Base-by-base conservation (phyloP, 2,113 vertebrate species). In the Donacobius atricapilla region DNA sequence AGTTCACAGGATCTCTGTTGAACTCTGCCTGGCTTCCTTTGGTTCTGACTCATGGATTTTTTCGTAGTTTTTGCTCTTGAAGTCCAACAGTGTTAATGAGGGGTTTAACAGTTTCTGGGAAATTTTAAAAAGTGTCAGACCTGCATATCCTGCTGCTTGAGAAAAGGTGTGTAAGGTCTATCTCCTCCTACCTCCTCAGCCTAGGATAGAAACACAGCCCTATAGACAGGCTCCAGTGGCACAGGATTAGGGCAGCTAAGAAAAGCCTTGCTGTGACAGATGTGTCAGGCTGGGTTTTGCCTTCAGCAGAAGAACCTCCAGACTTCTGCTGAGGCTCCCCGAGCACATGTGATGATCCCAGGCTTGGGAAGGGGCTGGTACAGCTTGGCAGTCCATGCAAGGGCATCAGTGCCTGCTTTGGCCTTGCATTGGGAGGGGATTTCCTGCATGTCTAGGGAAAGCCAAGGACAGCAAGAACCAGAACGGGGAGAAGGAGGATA, bases 391-490 rank as follows among this genome's bases (percentile, higher is more conserved):
- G 8, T 18, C 16, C 17, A 5, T 24, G 39, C n/a, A 28, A 44
- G 30, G 27, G 12, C 5, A 4, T 31, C 37, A 57, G 42, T 5
- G 1, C 48, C 37, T 3, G 1, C 27, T 39, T 2, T 16, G 48
- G 48, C 53, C 33, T 63, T 63, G 20, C 9, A 89, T 10, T 0
- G 0, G 15, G 20, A 30, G 9, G 13, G 4, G 21, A 1, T 14
- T 17, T 79, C 10, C 14, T 60, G 48, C 27, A 24, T 6, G 44
- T 30, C 12, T 15, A 37, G 24, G 42, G 44, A 76, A 69, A 77
- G 47, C 8, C 1, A 0, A 0, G 0, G n/a, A 57, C 7, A 58
- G 51, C 35, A 61, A 30, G 70, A 78, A 51, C 7, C 33, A 27
- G 42, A 42, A 31, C 4, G 27, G 16, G 27, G 45, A 16, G 54